Base-by-base conservation (phyloP, 1,140 invertebrate species). In the Palaemon carinicauda region DNA sequence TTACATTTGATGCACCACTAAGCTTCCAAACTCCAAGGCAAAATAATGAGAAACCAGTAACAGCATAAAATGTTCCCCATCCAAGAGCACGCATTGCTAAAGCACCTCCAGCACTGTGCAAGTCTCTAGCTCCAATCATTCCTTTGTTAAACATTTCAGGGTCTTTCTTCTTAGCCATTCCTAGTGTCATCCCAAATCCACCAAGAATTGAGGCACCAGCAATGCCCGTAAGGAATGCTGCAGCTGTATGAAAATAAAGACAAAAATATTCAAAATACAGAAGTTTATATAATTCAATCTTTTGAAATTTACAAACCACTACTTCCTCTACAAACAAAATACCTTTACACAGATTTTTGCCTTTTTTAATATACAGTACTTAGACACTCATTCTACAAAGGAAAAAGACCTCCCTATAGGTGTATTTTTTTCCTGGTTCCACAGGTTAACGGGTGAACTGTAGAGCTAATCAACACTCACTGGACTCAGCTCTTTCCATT, bases 21-120 rank as follows among this genome's bases (percentile, higher is more conserved):
- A 97, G 89, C 92, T 98, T 98, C 96, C 96, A 98, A 82, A 98
- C 94, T 15, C 94, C 93, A 92, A 95, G 97, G 91, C 95, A 96
- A 80, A 98, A 92, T 71, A 96, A 90, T 17, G 96, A 94, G 89
- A 96, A 96, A 15, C 97, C 96, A 53, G 95, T 92, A 19, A 97
- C 92, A 0, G 97, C 96, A 92, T 97, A 97, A 1, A 97, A 90
- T 5, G 96, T 96, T 3, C 96, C 97, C 95, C 96, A 96, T 27
- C 95, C 95, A 2, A 98, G 92, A 1, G 97, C 97, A 90, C 95
- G 92, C 51, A 96, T 84, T 2, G 97, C 97, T 83, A 98, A 92
- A 7, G 94, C 92, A 7, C 94, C 94, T 21, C 96, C 97, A 87
- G 94, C 94, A 91, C 97, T 96, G 29, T 94, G 92, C 69, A 95